Conservation (phyloP, 2,797 vertebrate genomes). For the Rhinogobio ventralis region DNA sequence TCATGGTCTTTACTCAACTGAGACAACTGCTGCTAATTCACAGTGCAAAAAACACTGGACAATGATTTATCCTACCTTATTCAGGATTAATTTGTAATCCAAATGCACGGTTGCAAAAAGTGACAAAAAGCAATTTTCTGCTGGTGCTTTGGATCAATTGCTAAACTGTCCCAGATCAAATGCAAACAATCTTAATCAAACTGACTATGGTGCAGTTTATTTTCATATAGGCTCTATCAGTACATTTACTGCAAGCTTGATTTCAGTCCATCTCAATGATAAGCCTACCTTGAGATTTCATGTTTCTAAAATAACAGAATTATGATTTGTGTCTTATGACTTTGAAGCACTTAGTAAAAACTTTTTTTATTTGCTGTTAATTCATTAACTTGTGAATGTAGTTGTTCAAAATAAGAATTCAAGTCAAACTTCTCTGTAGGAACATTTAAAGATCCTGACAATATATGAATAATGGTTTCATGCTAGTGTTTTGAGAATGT, state of each 20-base stretch:
- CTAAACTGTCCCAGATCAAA: constrained; percentile 54
- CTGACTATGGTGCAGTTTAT: constrained; percentile 51
- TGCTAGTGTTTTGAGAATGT: neutral
- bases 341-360: neutral
- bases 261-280: constrained; percentile 28
- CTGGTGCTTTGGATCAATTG: constrained; percentile 51
- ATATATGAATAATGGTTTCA: neutral
- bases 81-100: constrained; percentile 47
- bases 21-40: constrained; percentile 48
- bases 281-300: constrained; percentile 35
- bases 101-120: constrained; percentile 40
- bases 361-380: neutral
- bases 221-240: constrained; percentile 45
- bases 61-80: constrained; percentile 41
- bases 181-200: constrained; percentile 39
- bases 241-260: constrained; percentile 42
- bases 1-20: constrained; percentile 47
- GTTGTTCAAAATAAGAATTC: neutral
- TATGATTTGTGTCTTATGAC: neutral
- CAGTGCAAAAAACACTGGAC: constrained; percentile 34
- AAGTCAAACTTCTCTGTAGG: neutral
- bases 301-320: neutral
- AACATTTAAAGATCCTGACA: neutral
- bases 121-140: constrained; percentile 40
- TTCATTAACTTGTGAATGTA: neutral